Percentiles rank a stretch among this genome's conserved stretches.
Conservation (phyloP, 1,140 invertebrate species). For the Panagrolaimus sp. region DNA sequence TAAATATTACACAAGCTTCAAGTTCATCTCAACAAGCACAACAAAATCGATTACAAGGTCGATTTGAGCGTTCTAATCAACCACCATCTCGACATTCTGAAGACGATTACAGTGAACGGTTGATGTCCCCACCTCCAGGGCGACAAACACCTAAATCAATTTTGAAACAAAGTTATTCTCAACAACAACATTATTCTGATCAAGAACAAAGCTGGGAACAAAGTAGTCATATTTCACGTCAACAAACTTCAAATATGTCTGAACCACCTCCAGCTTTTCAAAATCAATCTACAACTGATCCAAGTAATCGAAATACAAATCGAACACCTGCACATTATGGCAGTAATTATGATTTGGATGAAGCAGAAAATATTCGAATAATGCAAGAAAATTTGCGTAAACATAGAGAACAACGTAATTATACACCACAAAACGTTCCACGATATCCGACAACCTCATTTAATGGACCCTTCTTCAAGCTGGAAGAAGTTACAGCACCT, state of each 20-base stretch:
- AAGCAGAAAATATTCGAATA: conserved; percentile 30
- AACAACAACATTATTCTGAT: conserved; percentile 19
- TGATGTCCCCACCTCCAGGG: conserved; percentile 36
- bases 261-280: conserved; percentile 16
- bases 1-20: conserved; percentile 14
- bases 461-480: conserved; percentile 53
- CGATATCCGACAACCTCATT: conserved; percentile 37
- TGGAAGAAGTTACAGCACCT: conserved; percentile 46
- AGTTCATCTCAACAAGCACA: neutral
- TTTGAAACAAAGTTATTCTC: conserved; percentile 22
- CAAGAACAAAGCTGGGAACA: conserved; percentile 21
- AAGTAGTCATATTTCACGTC: conserved; percentile 10
- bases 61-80: neutral
- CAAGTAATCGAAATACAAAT: conserved; percentile 7
- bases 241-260: conserved; percentile 1
- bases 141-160: conserved; percentile 25
- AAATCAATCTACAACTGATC: neutral
- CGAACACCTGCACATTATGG: conserved; percentile 16
- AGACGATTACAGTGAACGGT: conserved; percentile 35
- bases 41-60: neutral
- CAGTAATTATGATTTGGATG: conserved; percentile 21
- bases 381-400: conserved; percentile 52
- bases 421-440: conserved; percentile 14
- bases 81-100: conserved; percentile 23
- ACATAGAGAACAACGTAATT: conserved; percentile 30